A percentile compares a stretch with the other conserved stretches of the same genome.
Conservation (phyloP, 2,888 invertebrate genomes). For the Congeria kusceri region DNA sequence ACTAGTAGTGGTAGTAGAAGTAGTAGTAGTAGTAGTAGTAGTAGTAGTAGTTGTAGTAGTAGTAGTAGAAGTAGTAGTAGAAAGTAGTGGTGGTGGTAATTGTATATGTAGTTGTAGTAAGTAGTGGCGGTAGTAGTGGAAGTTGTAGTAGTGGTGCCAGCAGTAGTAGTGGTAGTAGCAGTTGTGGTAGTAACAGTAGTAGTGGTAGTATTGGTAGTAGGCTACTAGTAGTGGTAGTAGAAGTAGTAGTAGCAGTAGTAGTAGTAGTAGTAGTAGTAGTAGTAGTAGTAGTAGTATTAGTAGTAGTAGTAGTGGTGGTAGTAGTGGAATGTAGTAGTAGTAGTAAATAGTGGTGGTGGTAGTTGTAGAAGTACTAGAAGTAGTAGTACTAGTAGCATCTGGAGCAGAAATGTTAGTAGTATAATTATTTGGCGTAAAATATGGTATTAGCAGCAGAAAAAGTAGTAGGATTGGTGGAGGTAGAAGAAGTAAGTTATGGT, state of each 20-base stretch:
- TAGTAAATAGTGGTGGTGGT: not conserved
- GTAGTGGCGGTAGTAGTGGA: not conserved
- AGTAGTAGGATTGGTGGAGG: not conserved
- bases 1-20: too few species aligned
- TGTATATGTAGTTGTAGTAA: too few species aligned
- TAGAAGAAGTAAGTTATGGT: not conserved
- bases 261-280: slow-evolving; percentile 1
- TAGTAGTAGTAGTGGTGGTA: not conserved
- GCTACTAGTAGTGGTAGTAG: not conserved
- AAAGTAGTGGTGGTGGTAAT: not conserved
- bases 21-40: not conserved
- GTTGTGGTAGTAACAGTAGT: not conserved
- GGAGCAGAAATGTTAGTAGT: not conserved
- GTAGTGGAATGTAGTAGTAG: too few species aligned
- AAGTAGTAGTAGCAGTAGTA: not conserved
- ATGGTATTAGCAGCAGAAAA: too few species aligned
- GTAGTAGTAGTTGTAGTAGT: not conserved
- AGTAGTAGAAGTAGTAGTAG: not conserved
- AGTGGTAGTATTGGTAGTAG: not conserved
- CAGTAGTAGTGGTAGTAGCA: not conserved
- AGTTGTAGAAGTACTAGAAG: not conserved
- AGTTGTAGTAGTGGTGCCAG: not conserved
- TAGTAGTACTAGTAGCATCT: not conserved
- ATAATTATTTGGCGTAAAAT: too few species aligned
- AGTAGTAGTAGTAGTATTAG: not conserved